A percentile compares a stretch with the other conserved stretches of the same genome.
These are phyloP conservation scores for Colletes collaris DNA, from an alignment of 2,888 invertebrate species.

Conservation along the genomic window DNA sequence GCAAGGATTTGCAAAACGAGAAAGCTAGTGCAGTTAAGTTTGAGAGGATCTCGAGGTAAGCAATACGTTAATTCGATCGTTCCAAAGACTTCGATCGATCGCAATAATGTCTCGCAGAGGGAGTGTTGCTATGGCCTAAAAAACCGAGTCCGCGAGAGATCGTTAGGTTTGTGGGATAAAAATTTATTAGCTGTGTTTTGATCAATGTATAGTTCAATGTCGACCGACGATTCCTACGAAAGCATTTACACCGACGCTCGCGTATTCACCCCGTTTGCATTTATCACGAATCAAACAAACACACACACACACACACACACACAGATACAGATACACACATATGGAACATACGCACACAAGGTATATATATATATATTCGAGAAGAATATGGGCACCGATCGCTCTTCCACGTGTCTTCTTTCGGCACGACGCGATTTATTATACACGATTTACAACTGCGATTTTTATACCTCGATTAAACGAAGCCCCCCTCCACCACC, in stretches of 20 bases:
- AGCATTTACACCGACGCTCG: constrained; percentile 59
- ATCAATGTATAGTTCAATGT: constrained; percentile 38
- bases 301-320: constrained; percentile 16
- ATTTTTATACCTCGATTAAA: constrained; percentile 69
- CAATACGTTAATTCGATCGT: too few species aligned
- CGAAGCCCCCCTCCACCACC: constrained; percentile 4
- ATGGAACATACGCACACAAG: constrained; percentile 33
- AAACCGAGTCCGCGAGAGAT: too few species aligned
- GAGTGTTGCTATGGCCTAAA: too few species aligned
- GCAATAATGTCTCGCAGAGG: too few species aligned
- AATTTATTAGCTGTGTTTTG: constrained; percentile 5
- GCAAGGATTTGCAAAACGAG: too few species aligned
- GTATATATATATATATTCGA: constrained; percentile 14
- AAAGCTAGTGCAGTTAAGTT: too few species aligned
- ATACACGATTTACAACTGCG: constrained; percentile 59
- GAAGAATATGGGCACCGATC: constrained; percentile 49
- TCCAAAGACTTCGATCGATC: too few species aligned
- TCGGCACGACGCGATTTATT: constrained; percentile 55
- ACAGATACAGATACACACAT: constrained; percentile 8
- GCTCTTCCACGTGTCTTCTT: constrained; percentile 68
- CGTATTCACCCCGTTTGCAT: constrained; percentile 60
- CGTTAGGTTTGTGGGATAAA: too few species aligned
- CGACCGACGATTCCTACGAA: constrained; percentile 39
- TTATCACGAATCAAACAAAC: constrained; percentile 45
- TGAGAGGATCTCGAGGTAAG: too few species aligned